Conservation (phyloP, 53 echinoderm and acorn worm species). For the Echinarachnius parma region DNA sequence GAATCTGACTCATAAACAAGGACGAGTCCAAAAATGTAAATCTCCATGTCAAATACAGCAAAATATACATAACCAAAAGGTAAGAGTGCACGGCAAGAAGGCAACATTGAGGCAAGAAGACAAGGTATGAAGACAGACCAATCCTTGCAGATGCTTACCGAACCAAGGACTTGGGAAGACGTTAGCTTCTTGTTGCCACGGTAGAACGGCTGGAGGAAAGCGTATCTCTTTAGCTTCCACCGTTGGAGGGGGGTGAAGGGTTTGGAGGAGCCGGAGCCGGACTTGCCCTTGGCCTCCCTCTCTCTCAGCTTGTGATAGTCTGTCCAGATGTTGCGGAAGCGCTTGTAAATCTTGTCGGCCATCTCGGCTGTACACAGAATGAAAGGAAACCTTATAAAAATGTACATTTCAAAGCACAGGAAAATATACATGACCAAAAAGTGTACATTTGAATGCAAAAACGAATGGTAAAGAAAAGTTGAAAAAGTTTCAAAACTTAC, state of each 20-base stretch:
- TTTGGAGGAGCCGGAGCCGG: constrained; percentile 5
- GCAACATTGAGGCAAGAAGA: constrained; percentile 20
- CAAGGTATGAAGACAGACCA: constrained; percentile 21
- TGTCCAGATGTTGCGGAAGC: neutral
- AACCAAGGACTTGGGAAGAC: constrained; percentile 12
- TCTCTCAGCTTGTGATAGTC: constrained; percentile 10
- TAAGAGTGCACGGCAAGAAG: constrained; percentile 30
- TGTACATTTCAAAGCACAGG: constrained; percentile 17
- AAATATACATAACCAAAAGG: constrained; percentile 9
- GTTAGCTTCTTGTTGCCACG: constrained; percentile 3
- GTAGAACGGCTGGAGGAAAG: constrained; percentile 11
- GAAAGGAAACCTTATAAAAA: constrained; percentile 6
- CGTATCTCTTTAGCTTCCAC: neutral
- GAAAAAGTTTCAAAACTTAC: constrained; percentile 5
- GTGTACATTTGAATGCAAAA: constrained; percentile 1
- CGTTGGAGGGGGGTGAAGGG: constrained; percentile 4
- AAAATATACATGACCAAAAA: constrained; percentile 20
- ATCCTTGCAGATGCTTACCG: constrained; percentile 11
- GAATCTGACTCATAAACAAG: constrained; percentile 19
- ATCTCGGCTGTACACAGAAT: too few species aligned
- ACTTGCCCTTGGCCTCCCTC: constrained; percentile 22
- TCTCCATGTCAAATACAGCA: constrained; percentile 14
- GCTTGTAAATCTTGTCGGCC: constrained; percentile 1
- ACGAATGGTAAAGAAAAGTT: neutral
- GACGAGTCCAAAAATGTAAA: constrained; percentile 7